Evolutionary conservation across 2,797 vertebrate genomes (phyloP), one percentile per base, ranked within the genome.

Genomic region (Neosalanx taihuensis): DNA sequence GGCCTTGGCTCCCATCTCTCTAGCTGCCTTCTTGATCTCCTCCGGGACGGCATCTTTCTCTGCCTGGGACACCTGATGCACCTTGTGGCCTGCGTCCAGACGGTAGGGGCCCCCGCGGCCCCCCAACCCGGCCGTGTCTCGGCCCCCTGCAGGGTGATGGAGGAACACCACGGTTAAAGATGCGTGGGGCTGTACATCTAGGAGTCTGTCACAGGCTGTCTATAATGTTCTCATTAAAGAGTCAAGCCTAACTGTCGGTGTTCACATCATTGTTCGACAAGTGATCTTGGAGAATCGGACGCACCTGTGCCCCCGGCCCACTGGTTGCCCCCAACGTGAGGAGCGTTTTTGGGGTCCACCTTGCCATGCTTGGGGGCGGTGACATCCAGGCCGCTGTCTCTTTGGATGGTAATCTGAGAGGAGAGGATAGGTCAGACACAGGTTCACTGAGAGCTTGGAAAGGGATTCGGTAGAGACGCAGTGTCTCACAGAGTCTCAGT

Each of bases 291-390:
- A 13, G 41, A 30, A 5, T 41, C 6, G 31, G 56, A 73, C 86
- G 68, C 56, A 94, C 96, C 97, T 91, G 97, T 99, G 84, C 97
- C 97, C 18, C 97, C 98, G 3, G 98, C 97, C 97, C 97, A 99
- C 18, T 91, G 96, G 84, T 98, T 99, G 31, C 97, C 98, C 5
- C 98, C 97, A 15, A 98, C 90, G 0, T 99, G 98, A 0, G 98
- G 97, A 64, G 72, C 86, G 46, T 99, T 99, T 53, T 80, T 80
- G 51, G 89, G 79, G 85, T 99, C 98, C 1, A 94, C 82, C 89
- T 97, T 96, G 78, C 98, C 98, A 0, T 98, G 96, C 87, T 98
- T 99, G 0, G 97, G 96, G 61, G 93, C 92, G 6, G 88, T 94
- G 81, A 98, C 95, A 10, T 97, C 95, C 89, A 95, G 84, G 53